Evolutionary conservation across 1,140 invertebrate genomes (phyloP), one percentile per base, ranked within the genome.

Genomic region (Platyscapa corneri): DNA sequence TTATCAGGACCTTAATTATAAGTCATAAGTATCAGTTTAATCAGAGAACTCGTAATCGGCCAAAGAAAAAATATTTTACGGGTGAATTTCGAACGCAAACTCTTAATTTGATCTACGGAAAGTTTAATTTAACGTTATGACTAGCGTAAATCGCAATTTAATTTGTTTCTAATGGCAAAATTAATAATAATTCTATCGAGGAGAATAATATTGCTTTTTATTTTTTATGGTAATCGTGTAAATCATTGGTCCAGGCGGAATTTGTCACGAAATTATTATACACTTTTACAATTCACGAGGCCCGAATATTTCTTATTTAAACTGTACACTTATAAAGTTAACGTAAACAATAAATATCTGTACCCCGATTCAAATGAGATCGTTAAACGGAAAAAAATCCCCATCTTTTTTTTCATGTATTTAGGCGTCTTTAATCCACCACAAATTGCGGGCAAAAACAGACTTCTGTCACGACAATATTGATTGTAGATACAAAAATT

Each of bases 391-490:
- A 27, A n/a, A 12, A n/a, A 37, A 64, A 46, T 39, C 23, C 76
- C 18, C 2, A 76, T 65, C 32, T 16, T 37, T 77, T 77, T 83
- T 70, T 42, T 42, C 18, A 32, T 72, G 39, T 32, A 2, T 42
- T 84, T 23, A 74, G 76, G 32, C 75, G 46, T 84, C 39, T 46
- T 84, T 53, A 39, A 84, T 72, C 16, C 30, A 32, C 39, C 76
- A 23, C 3, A 39, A 56, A 30, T 32, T 49, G 1, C 37, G 74
- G 65, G 46, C 74, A 87, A n/a, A 46, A 85, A 84, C 80, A 18
- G 70, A 89, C 87, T 89, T 85, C 84, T 89, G 89, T 86, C 72
- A 90, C 83, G 91, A 92, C 91, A 91, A 92, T 92, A 92, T 88
- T 87, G 86, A 88, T 76, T 89, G 86, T 91, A 91, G 88, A 89